phyloP scores from a whole-genome alignment of 2,888 invertebrate species.

The Tachina grossa region DNA sequence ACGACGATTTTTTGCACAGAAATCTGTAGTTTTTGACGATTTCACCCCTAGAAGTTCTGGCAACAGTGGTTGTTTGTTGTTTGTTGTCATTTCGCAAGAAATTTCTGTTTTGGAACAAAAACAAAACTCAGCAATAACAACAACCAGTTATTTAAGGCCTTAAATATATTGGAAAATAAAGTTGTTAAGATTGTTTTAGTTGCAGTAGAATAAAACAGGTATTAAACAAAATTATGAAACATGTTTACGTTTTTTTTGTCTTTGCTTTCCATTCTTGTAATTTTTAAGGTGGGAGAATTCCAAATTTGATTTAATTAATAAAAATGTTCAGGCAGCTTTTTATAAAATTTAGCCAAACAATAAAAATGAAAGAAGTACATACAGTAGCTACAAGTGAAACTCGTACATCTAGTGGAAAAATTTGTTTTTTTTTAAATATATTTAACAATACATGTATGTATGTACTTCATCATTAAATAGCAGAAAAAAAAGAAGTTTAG shows the following conservation, averaged over 20 bases:
- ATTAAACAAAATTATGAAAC: background rate
- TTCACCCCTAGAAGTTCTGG: too few species aligned
- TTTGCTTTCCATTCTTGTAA: slow-evolving; percentile 10
- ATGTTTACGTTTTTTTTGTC: background rate
- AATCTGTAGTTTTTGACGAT: too few species aligned
- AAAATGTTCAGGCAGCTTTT: background rate
- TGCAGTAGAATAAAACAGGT: slow-evolving; percentile 27
- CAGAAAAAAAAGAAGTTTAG: too few species aligned
- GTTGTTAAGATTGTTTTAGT: slow-evolving; percentile 25
- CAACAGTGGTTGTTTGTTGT: background rate
- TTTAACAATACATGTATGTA: background rate
- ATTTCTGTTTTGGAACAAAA: slow-evolving; percentile 20
- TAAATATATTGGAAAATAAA: slow-evolving; percentile 5
- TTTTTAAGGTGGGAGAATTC: background rate
- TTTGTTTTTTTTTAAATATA: background rate
- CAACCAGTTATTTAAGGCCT: background rate
- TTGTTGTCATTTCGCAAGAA: slow-evolving; percentile 27
- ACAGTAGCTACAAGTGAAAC: background rate
- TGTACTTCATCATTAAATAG: too few species aligned
- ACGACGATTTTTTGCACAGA: too few species aligned
- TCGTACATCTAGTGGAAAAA: background rate
- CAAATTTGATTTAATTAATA: background rate
- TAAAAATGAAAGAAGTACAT: background rate
- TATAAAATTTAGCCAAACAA: background rate
- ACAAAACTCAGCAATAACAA: background rate